Evolutionary conservation across 2,797 vertebrate species (phyloP).

Genomic region (Liasis olivaceus): DNA sequence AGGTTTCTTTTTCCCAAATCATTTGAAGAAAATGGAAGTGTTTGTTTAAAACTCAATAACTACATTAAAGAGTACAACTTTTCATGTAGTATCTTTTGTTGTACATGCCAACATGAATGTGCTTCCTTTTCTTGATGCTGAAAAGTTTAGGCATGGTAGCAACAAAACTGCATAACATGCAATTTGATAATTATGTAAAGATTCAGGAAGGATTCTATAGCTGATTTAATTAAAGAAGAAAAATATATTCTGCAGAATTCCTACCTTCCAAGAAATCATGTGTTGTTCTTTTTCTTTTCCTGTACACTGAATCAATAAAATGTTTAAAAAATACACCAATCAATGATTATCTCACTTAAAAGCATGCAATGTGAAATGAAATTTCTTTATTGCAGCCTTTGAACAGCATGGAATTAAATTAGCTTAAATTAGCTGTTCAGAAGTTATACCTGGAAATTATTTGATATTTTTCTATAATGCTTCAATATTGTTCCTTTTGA

Average conservation of each 20-base stretch:
- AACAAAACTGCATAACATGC: not conserved
- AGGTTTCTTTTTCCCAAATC: not conserved
- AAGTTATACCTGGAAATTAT: not conserved
- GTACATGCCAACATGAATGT: too few species aligned
- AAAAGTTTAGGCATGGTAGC: not conserved
- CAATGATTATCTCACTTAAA: not conserved
- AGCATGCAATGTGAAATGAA: not conserved
- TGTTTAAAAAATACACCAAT: not conserved
- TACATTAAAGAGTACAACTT: not conserved
- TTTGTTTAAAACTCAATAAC: not conserved
- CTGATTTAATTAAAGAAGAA: not conserved
- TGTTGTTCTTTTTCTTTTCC: not conserved
- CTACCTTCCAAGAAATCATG: not conserved
- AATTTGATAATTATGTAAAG: not conserved
- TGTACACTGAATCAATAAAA: not conserved
- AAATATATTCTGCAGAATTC: not conserved
- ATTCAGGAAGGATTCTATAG: not conserved
- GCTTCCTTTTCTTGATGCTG: not conserved
- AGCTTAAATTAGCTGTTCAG: not conserved
- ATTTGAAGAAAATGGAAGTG: not conserved
- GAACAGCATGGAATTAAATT: not conserved
- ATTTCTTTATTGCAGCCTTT: not conserved
- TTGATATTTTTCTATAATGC: not conserved
- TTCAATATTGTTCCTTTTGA: not conserved
- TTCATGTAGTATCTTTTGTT: not conserved